phyloP scores from a whole-genome alignment of 2,113 vertebrate species.

The Malurus alboscapulatus region DNA sequence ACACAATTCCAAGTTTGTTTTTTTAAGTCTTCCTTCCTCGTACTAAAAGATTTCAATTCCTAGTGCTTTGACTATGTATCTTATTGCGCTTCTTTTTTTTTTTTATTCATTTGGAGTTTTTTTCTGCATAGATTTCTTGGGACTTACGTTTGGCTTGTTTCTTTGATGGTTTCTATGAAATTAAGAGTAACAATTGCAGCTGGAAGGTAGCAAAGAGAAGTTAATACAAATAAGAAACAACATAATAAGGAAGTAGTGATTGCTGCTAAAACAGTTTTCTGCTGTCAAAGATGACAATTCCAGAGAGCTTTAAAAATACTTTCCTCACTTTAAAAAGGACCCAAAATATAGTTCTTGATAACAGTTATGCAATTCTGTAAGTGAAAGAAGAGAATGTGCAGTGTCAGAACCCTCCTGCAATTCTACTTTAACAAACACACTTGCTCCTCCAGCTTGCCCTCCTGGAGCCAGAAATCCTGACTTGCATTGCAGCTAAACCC shows the following conservation, averaged over 20 bases:
- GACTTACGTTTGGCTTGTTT: not conserved
- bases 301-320: not conserved
- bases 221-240: not conserved
- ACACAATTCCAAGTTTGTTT: not conserved
- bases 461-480: not conserved
- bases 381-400: not conserved
- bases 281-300: not conserved
- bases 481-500: not conserved
- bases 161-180: not conserved
- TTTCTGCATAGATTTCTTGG: not conserved
- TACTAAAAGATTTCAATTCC: not conserved
- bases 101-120: too few relatives aligned
- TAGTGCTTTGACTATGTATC: not conserved
- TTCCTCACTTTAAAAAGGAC: not conserved
- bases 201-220: not conserved
- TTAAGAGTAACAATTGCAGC: not conserved
- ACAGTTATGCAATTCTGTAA: not conserved
- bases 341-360: not conserved
- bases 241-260: not conserved
- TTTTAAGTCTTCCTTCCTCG: not conserved
- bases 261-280: not conserved
- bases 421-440: not conserved
- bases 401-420: not conserved
- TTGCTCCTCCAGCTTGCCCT: not conserved
- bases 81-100: not conserved